Percentiles rank a stretch among this genome's conserved stretches.
These are phyloP conservation scores for Nasonia longicornis DNA, from an alignment of 1,140 invertebrate species.

Conservation along the genomic window DNA sequence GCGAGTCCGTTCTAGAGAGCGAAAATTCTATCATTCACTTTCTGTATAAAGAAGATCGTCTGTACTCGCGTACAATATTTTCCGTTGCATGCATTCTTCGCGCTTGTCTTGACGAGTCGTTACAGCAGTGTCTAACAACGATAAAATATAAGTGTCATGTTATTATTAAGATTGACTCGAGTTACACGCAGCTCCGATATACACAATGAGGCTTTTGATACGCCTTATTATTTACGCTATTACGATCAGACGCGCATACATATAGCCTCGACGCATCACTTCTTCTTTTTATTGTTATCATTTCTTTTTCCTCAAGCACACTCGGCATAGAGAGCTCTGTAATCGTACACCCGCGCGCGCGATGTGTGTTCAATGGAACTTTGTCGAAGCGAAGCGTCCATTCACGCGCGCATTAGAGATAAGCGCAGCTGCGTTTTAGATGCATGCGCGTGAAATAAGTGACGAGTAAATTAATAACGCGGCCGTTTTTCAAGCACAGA, in stretches of 20 bases:
- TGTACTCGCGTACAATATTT: background rate
- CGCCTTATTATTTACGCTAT: constrained; percentile 5
- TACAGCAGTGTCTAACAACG: constrained; percentile 11
- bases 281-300: background rate
- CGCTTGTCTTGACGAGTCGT: constrained; percentile 12
- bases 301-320: background rate
- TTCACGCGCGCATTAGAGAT: background rate
- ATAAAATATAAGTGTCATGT: constrained; percentile 32
- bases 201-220: constrained; percentile 28
- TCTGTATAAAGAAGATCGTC: background rate
- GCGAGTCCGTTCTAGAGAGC: background rate
- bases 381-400: constrained; percentile 1
- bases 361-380: background rate
- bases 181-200: background rate
- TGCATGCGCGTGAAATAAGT: too few species aligned
- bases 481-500: too few species aligned
- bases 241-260: background rate
- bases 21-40: background rate
- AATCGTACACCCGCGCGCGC: background rate
- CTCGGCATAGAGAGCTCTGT: background rate
- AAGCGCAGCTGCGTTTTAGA: background rate
- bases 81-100: background rate
- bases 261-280: background rate
- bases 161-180: constrained; percentile 30
- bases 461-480: too few species aligned